Base-by-base conservation (phyloP, 2,113 vertebrate species). In the Corapipo altera region DNA sequence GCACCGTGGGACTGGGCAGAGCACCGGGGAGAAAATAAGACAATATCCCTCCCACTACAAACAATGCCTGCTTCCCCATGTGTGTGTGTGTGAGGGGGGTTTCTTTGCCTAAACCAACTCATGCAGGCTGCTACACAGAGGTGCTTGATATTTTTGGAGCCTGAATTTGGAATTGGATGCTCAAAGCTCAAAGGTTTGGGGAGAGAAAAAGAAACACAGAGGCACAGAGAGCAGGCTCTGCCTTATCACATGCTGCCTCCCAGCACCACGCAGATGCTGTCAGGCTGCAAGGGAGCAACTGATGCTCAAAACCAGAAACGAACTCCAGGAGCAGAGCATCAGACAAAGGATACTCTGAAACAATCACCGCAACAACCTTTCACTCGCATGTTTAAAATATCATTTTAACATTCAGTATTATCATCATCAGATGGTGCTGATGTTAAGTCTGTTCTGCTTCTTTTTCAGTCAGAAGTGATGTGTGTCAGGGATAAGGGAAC, bases 81-180 rank as follows among this genome's bases (percentile, higher is more conserved):
- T 6, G 7, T 22, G 0, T 2, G 8, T 13, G 51, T 30, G 22
- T 4, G 0, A 5, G 7, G 24, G 0, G 8, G 7, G 30, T 32
- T 13, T 55, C 17, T 57, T 27, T 2, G 8, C 15, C 20, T 13
- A 41, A 74, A 49, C 3, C 72, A 69, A 69, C 77, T 54, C 46
- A 14, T 4, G 23, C n/a, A 57, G 69, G 77, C 78, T 91, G 88
- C 85, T 69, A 16, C 70, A 82, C 1, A n/a, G 67, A 86, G 62
- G 77, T 57, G 20, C 66, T 57, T 79, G 91, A 52, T 6, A 19
- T 49, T 52, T 74, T 52, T 74, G 69, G 64, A 95, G 81, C 33
- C 46, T 83, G 91, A 95, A 88, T 66, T 67, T 62, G 61, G 77
- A 84, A 90, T 10, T 10, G 65, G 87, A 67, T 39, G 57, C 84